Evolutionary conservation across 2,797 vertebrate species (phyloP).

Genomic region (Valencia hispanica): DNA sequence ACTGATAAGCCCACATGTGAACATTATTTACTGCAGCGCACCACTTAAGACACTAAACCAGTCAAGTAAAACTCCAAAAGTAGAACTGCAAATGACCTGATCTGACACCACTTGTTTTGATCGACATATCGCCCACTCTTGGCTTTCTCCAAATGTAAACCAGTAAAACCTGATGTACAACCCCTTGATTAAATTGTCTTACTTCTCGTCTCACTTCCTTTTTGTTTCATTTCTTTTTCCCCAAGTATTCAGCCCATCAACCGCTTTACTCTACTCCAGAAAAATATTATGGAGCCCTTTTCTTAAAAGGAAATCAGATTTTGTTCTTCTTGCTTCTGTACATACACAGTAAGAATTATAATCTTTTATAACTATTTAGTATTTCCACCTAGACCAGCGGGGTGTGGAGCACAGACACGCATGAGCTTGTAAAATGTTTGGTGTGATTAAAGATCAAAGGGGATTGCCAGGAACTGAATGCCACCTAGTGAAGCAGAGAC

Average conservation of each 20-base stretch:
- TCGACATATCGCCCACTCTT: constrained; percentile 10
- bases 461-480: constrained; percentile 34
- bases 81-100: constrained; percentile 9
- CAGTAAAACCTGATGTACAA: background rate
- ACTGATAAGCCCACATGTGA: constrained; percentile 5
- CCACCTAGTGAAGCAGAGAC: constrained; percentile 26
- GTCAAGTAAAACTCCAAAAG: constrained; percentile 11
- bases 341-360: background rate
- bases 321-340: background rate
- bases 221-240: constrained; percentile 12
- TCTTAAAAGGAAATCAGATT: background rate
- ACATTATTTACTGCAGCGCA: constrained; percentile 1
- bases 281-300: background rate
- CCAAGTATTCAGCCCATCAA: background rate
- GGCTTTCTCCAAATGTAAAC: constrained; percentile 10
- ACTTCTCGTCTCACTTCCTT: background rate
- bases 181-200: constrained; percentile 3
- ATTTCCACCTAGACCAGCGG: constrained; percentile 7
- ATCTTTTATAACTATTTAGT: background rate
- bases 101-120: constrained; percentile 22
- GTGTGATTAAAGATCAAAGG: constrained; percentile 17
- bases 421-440: background rate
- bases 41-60: constrained; percentile 14
- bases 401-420: background rate
- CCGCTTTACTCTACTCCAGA: background rate